Conservation (phyloP, 2,113 vertebrate species). For the Pseudonaja textilis region DNA sequence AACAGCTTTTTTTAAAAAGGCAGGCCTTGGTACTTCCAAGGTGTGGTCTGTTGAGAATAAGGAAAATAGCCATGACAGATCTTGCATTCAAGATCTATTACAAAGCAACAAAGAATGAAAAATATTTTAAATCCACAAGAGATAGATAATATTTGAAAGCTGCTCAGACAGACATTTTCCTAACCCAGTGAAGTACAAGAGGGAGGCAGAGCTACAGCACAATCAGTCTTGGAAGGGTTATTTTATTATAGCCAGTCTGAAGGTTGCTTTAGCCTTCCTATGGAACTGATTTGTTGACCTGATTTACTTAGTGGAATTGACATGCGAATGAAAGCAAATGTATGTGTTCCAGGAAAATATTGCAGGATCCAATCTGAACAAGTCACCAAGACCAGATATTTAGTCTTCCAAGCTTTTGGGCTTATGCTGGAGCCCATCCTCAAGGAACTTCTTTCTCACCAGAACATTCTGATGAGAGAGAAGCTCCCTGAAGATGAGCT, state of each 20-base stretch:
- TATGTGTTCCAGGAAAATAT: neutral
- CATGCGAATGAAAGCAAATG: neutral
- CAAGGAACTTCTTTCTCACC: neutral
- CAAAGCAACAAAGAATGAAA: neutral
- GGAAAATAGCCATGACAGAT: neutral
- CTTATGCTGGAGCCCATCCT: neutral
- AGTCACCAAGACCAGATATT: neutral
- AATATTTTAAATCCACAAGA: neutral
- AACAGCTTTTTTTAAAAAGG: neutral
- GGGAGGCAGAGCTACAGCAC: neutral
- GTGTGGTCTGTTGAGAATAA: neutral
- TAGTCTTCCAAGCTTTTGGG: neutral
- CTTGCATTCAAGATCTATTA: neutral
- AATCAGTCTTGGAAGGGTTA: neutral
- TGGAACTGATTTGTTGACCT: neutral
- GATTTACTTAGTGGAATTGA: neutral
- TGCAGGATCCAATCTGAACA: neutral
- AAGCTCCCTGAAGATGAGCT: neutral
- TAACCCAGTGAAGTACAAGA: neutral
- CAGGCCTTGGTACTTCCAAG: neutral
- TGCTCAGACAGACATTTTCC: neutral
- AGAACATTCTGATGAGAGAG: neutral
- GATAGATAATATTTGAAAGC: neutral
- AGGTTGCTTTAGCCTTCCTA: neutral
- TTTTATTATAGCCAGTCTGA: neutral